Evolutionary conservation across 2,888 invertebrate species (phyloP), one percentile per base, ranked within the genome.

Genomic region (Cataglyphis altisquamis): DNA sequence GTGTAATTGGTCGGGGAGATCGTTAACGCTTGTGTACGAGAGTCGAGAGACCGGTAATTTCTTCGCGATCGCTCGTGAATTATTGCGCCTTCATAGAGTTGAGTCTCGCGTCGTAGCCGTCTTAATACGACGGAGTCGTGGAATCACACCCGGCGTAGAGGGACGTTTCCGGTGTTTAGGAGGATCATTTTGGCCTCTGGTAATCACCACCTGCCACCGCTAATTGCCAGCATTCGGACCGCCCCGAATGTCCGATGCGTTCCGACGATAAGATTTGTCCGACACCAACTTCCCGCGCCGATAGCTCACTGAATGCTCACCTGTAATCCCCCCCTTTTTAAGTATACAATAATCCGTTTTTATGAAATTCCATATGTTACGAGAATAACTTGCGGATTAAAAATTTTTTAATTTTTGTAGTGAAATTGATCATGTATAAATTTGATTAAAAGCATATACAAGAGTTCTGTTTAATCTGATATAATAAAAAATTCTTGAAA

Each of bases 181-280:
- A 84, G 85, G 77, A 85, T 84, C 77, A 82, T 77, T 85, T 83
- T 39, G 74, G 78, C 39, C 62, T 52, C 32, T 29, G 62, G 64
- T 82, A 86, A 86, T 83, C 70, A 83, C 86, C 86, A 85, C 85
- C 86, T 86, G 86, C 85, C 85, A 67, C 55, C 39, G 57, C 75
- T 78, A 82, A 86, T 86, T 85, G 86, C 78, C 86, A 73, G 64
- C 82, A 80, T 80, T 80, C 62, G 80, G 64, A 62, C 83, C 84
- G 84, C 75, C 84, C 68, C 60, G 39, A 55, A 12, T 75, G 66
- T 75, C 75, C 75, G 78, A 80, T 80, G 74, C 45, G 72, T 80
- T 60, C 60, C 73, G 60, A 80, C 36, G 78, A 80, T 80, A 80
- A 80, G 72, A 80, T 80, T 80, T 80, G 73, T 72, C 78, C 45